Evolutionary conservation across 1,140 invertebrate species (phyloP).

Genomic region (Euwallacea similis): DNA sequence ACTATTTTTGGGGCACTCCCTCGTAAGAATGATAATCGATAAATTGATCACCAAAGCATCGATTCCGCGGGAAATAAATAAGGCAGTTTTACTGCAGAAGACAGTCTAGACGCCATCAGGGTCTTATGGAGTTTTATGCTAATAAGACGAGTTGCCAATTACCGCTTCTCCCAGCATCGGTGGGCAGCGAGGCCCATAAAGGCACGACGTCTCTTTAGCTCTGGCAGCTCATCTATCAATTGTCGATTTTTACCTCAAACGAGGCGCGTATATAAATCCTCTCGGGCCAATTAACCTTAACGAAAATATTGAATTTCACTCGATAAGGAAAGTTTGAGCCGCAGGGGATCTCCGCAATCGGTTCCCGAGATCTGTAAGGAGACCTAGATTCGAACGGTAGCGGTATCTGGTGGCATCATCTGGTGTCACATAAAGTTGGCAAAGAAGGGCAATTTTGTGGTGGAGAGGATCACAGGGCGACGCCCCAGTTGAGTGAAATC

Average conservation of each 20-base stretch:
- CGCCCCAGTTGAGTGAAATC: too few species aligned
- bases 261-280: neutral
- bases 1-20: too few species aligned
- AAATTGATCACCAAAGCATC: too few species aligned
- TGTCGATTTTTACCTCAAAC: neutral
- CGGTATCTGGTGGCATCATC: neutral
- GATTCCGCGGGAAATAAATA: neutral
- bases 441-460: neutral
- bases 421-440: neutral
- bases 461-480: too few species aligned
- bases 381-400: slow-evolving; percentile 3
- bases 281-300: neutral
- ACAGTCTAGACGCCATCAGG: neutral
- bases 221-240: neutral
- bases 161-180: neutral
- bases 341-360: neutral
- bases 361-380: neutral
- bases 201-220: neutral
- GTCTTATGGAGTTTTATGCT: neutral
- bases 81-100: slow-evolving; percentile 1
- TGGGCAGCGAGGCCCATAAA: neutral
- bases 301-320: neutral
- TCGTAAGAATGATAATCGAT: too few species aligned
- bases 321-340: neutral
- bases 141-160: slow-evolving; percentile 3